These are phyloP conservation scores for Meleagris gallopavo DNA, from an alignment of 2,113 vertebrate genomes.

Conservation along the genomic window DNA sequence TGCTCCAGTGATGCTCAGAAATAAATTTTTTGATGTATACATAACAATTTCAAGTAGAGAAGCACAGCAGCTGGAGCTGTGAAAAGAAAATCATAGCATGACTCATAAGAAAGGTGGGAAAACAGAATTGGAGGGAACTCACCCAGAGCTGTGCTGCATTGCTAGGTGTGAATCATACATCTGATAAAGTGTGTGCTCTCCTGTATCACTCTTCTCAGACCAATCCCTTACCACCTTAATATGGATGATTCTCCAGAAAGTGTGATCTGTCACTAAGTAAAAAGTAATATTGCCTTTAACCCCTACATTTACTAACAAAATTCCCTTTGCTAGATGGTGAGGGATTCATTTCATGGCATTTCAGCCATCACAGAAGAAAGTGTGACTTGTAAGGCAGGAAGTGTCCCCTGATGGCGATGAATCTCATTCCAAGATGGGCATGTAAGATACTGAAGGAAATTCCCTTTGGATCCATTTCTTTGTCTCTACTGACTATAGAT, in stretches of 20 bases:
- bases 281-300: not conserved
- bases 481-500: not conserved
- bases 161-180: not conserved
- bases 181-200: not conserved
- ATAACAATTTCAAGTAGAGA: not conserved
- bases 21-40: not conserved
- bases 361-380: not conserved
- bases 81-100: conserved; percentile 13
- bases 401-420: not conserved
- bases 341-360: not conserved
- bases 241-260: not conserved
- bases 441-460: not conserved
- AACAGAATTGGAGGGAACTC: not conserved
- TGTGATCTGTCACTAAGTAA: not conserved
- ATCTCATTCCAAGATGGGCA: not conserved
- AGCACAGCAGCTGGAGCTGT: conserved; percentile 7
- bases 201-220: not conserved
- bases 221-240: not conserved
- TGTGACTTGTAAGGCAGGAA: not conserved
- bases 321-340: not conserved
- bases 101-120: conserved; percentile 25
- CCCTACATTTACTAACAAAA: not conserved
- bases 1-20: not conserved
- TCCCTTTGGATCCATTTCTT: not conserved
- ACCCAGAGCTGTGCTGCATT: not conserved